A percentile compares a stretch with the other conserved stretches of the same genome.
These are phyloP conservation scores for Lophius americanus DNA, from an alignment of 2,797 vertebrate genomes.

Conservation along the genomic window DNA sequence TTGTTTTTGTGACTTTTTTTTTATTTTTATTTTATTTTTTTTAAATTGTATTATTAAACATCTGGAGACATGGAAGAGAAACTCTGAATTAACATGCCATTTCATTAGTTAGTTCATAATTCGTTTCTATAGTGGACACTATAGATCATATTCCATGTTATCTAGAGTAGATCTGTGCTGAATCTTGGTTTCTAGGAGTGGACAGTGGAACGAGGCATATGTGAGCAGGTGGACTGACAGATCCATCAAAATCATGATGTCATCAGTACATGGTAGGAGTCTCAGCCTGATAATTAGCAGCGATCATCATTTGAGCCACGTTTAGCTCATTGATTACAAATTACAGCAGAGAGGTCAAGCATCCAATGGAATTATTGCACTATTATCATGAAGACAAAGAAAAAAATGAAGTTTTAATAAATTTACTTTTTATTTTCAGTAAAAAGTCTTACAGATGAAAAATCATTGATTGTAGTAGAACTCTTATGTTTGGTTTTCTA, in stretches of 20 bases:
- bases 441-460: constrained; percentile 53
- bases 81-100: no score
- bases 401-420: constrained; percentile 27
- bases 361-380: neutral
- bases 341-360: neutral
- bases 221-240: constrained; percentile 24
- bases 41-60: no score
- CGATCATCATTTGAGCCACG: constrained; percentile 19
- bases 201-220: constrained; percentile 1
- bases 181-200: neutral
- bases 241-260: constrained; percentile 37
- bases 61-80: no score
- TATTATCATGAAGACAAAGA: neutral
- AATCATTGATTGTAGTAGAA: constrained; percentile 33
- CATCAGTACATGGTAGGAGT: constrained; percentile 17
- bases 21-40: no score
- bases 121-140: no score
- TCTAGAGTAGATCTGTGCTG: neutral
- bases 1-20: neutral
- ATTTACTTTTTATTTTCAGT: constrained; percentile 68
- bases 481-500: constrained; percentile 30
- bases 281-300: constrained; percentile 33
- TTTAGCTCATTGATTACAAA: constrained; percentile 10
- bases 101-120: no score
- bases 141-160: neutral